A percentile compares a stretch with the other conserved stretches of the same genome.
These are phyloP conservation scores for Callocephalon fimbriatum DNA, from an alignment of 2,113 vertebrate genomes.

Conservation along the genomic window DNA sequence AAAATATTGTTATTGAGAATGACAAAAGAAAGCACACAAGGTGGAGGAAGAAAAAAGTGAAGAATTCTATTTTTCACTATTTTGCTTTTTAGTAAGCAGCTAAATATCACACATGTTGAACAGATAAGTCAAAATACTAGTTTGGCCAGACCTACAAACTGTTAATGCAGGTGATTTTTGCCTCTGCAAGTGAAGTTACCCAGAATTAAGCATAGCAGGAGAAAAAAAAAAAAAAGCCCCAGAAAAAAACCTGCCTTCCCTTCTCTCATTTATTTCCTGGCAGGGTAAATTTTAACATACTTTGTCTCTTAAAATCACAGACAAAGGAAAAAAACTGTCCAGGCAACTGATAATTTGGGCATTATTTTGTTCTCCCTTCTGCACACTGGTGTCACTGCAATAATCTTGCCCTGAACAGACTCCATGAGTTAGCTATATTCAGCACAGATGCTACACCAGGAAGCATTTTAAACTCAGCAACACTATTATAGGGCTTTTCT, in stretches of 20 bases:
- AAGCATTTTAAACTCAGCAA: background rate
- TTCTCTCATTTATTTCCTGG: background rate
- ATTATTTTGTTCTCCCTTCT: background rate
- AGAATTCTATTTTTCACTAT: background rate
- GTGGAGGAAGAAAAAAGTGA: background rate
- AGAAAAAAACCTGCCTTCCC: background rate
- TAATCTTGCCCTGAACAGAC: background rate
- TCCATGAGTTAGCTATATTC: background rate
- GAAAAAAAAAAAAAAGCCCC: background rate
- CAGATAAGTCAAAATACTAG: background rate
- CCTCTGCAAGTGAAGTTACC: background rate
- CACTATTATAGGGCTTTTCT: background rate
- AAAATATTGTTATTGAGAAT: background rate
- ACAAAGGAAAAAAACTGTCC: background rate
- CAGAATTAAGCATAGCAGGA: background rate
- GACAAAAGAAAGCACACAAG: background rate
- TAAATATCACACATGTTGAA: background rate
- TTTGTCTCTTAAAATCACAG: background rate
- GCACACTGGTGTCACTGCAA: background rate
- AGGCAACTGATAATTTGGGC: background rate
- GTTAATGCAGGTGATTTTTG: background rate
- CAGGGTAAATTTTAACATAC: background rate
- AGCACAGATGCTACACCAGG: background rate
- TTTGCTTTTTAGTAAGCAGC: background rate
- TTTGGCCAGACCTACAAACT: background rate